These are phyloP conservation scores for Chrysodeixis includens DNA, from an alignment of 2,888 invertebrate species.

Conservation along the genomic window DNA sequence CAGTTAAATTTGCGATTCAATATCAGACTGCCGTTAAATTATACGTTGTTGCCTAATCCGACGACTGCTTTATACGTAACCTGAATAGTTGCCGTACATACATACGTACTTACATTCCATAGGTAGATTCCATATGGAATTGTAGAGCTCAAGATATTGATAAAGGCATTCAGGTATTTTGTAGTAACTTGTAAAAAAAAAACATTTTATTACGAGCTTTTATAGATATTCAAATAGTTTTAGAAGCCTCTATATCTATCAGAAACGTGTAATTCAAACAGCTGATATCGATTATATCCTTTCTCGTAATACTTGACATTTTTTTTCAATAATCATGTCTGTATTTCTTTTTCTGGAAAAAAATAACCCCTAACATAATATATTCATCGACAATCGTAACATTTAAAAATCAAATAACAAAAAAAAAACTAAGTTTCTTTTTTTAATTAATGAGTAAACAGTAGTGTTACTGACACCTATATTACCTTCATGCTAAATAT, in stretches of 20 bases:
- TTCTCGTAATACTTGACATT: too few species aligned
- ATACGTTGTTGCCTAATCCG: conserved; percentile 17
- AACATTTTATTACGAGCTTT: background rate
- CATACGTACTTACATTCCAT: background rate
- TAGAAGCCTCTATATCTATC: too few species aligned
- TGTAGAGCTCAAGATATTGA: background rate
- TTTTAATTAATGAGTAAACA: too few species aligned
- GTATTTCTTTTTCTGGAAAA: too few species aligned
- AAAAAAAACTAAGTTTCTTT: too few species aligned
- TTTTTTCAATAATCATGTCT: too few species aligned
- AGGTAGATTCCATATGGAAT: background rate
- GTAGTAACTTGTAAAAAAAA: background rate
- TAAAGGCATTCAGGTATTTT: background rate
- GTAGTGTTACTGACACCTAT: background rate
- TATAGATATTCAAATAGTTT: background rate
- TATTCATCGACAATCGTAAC: too few species aligned
- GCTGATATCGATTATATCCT: too few species aligned
- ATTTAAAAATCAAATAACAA: too few species aligned
- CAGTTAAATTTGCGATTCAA: conserved; percentile 40
- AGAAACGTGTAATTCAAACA: too few species aligned
- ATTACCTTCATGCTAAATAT: background rate
- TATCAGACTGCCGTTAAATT: conserved; percentile 28
- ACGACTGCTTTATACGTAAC: conserved; percentile 16
- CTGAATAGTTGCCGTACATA: conserved; percentile 30
- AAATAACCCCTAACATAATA: too few species aligned